Conservation (phyloP, 1,140 invertebrate species). For the Apis dorsata region DNA sequence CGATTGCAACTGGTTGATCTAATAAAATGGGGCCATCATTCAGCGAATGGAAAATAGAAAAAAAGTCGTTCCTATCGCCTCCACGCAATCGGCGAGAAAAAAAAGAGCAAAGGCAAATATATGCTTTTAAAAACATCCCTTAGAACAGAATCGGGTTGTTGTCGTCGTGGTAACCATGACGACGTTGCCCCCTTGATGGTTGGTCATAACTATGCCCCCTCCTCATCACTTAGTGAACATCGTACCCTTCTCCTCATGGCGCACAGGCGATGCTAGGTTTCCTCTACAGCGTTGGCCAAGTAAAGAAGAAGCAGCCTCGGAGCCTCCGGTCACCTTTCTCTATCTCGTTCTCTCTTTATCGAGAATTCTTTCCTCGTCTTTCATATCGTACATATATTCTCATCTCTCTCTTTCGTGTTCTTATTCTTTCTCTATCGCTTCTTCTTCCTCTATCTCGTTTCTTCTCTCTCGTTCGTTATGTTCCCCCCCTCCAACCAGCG, state of each 20-base stretch:
- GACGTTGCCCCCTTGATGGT: constrained; percentile 75
- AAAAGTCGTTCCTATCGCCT: constrained; percentile 19
- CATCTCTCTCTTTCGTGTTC: constrained; percentile 25
- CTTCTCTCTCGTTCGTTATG: constrained; percentile 37
- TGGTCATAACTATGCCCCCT: constrained; percentile 71
- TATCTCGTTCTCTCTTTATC: constrained; percentile 34
- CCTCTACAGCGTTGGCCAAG: constrained; percentile 71
- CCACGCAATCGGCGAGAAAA: constrained; percentile 34
- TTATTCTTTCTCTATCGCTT: constrained; percentile 2
- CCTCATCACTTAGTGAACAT: constrained; percentile 33
- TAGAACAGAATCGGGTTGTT: constrained; percentile 72
- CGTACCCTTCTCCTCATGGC: constrained; percentile 28
- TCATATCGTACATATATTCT: background rate
- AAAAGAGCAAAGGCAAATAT: constrained; percentile 59
- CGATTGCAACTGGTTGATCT: background rate
- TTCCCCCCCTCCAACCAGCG: constrained; percentile 27
- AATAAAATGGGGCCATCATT: background rate
- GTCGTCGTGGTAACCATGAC: constrained; percentile 78
- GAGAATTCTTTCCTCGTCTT: constrained; percentile 3
- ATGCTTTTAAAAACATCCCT: constrained; percentile 73
- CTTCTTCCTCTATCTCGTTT: constrained; percentile 17
- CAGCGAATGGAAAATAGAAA: background rate
- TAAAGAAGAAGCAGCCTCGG: constrained; percentile 70
- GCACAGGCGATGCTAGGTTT: constrained; percentile 70
- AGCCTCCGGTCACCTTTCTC: constrained; percentile 57